Evolutionary conservation across 2,113 vertebrate species (phyloP), one percentile per base, ranked within the genome.

Genomic region (Crotophaga sulcirostris): DNA sequence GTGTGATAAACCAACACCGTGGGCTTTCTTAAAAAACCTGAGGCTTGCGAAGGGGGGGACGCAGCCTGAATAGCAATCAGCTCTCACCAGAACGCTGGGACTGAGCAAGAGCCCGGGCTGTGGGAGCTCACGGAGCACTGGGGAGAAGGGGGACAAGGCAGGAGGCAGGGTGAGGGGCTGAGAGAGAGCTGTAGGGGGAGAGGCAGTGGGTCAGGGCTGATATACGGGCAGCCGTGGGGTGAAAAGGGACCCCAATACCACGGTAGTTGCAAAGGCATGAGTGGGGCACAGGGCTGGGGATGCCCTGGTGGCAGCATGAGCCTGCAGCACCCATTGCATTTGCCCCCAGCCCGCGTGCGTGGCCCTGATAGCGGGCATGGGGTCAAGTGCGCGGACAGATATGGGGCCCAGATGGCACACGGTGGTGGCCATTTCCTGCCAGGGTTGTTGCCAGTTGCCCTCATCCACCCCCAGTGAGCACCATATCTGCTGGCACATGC

Each of bases 341-440:
- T 28, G 49, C 25, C 86, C 68, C 59, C 70, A 10, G 25, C 31
- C 34, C 0, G 0, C 0, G 2, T 75, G 79, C 0, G 0, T 7
- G 0, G 47, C 52, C 31, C 68, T 2, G 55, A 91, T n/a, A 91
- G 62, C 1, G 0, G 45, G 49, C 1, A 0, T 5, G 79, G 83
- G 81, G 51, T 38, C 51, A 18, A 16, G 59, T 69, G 73, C 9
- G 1, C 2, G 14, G 59, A 45, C 64, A 94, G 94, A 84, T 84
- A 62, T 0, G 3, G 54, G 63, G 31, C 16, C 21, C 3, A 8
- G 47, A 2, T 38, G 73, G 68, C 4, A 1, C 16, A 0, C 15
- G 87, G 68, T 19, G 64, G 16, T 70, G 69, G 87, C 81, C 74
- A 70, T 84, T 93, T 95, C 87, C 90, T n/a, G 4, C 3, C 2